Base-by-base conservation (phyloP, 2,797 vertebrate genomes). In the Anabacerthia variegaticeps region DNA sequence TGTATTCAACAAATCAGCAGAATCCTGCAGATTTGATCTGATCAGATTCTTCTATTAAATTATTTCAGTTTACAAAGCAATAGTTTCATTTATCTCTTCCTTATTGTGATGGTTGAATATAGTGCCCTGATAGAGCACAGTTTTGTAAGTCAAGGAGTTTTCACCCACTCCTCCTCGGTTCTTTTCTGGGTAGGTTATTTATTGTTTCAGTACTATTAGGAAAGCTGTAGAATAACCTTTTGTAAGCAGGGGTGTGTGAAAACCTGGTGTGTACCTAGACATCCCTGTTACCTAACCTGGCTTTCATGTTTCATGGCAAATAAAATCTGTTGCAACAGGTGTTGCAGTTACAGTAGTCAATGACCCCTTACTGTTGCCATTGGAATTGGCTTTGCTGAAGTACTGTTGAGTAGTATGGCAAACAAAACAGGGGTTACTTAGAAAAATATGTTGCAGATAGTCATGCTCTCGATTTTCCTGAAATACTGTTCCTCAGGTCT, bases 21-120 rank as follows among this genome's bases (percentile, higher is more conserved):
- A 62, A 66, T 81, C 16, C 24, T 90, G 36, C 48, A 84, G 34
- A 69, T 93, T 9, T 71, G 23, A 71, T 62, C 32, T 51, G 43
- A 51, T 76, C 41, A 66, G 39, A 44, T 72, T 79, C 5, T 76
- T 69, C 14, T 89, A 81, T 88, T 94, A 94, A 93, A 88, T 92
- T 84, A 88, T 93, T 91, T 84, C 28, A 6, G 8, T 89, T 91
- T 78, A 59, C 41, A 63, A 74, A 84, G 13, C 32, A 32, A 1
- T 48, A 16, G 68, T 28, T 58, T 49, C 12, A 9, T 65, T 71
- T 81, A 10, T 61, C 22, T 88, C 4, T 89, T 21, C 24, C 7
- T 65, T 72, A 7, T 12, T 10, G 11, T 49, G 23, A 4, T 59
- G 22, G 7, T 56, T 92, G 36, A 82, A 51, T 74, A 14, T 3